phyloP scores from a whole-genome alignment of 1,140 invertebrate genomes.

The Temnothorax curvispinosus region DNA sequence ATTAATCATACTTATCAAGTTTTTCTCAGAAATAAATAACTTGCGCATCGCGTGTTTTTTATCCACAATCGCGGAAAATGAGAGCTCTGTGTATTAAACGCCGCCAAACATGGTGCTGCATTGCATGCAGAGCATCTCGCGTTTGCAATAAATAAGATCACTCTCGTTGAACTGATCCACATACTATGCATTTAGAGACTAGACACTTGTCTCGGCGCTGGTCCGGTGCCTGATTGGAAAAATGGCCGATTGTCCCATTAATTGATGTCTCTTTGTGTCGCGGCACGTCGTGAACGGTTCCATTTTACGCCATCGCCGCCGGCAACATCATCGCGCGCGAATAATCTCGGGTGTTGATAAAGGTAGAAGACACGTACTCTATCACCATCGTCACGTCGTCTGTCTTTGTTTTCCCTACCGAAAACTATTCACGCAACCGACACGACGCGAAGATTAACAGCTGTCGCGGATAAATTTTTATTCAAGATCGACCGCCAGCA shows the following conservation, averaged over 20 bases:
- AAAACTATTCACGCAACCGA: not conserved
- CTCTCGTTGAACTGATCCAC: constrained; percentile 36
- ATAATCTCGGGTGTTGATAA: constrained; percentile 5
- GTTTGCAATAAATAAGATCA: constrained; percentile 20
- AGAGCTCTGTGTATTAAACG: not conserved
- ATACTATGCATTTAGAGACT: constrained; percentile 38
- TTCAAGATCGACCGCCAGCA: not conserved
- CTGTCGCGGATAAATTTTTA: not conserved
- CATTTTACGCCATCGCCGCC: constrained; percentile 26
- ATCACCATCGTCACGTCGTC: not conserved
- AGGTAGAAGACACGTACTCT: not conserved
- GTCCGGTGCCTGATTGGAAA: constrained; percentile 59
- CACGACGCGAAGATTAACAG: not conserved
- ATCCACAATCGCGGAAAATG: not conserved
- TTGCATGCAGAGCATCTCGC: not conserved
- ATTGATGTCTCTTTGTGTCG: constrained; percentile 53
- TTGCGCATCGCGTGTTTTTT: not conserved
- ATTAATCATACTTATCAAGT: not conserved
- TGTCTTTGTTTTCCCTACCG: not conserved
- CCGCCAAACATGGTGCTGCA: not conserved
- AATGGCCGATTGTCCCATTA: constrained; percentile 65
- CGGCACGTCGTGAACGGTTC: constrained; percentile 25
- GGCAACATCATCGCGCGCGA: not conserved
- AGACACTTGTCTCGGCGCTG: constrained; percentile 52
- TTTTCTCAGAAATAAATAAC: not conserved